Percentiles rank a stretch among this genome's conserved stretches.
These are phyloP conservation scores for Anoplopoma fimbria DNA, from an alignment of 2,113 vertebrate genomes.

Conservation along the genomic window DNA sequence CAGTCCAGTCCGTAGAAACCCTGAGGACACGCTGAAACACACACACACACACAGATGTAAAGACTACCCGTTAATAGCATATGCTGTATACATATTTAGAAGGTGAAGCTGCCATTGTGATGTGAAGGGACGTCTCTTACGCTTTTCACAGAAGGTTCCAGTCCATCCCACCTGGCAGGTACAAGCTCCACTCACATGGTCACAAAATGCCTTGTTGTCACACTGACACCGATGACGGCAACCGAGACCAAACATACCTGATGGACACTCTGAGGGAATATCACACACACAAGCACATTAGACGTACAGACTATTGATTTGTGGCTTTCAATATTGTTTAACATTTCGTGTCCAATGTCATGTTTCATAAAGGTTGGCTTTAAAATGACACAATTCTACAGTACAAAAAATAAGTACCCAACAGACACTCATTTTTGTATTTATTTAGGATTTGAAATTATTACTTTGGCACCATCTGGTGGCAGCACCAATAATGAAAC, in stretches of 20 bases:
- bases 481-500: neutral
- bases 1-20: conserved; percentile 94
- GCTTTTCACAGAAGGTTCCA: conserved; percentile 91
- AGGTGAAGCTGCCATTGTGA: neutral
- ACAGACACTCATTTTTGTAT: neutral
- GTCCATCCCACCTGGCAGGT: conserved; percentile 91
- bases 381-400: neutral
- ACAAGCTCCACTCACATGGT: conserved; percentile 93
- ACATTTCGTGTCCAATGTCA: neutral
- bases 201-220: conserved; percentile 88
- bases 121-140: conserved; percentile 78
- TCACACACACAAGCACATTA: conserved; percentile 29
- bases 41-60: conserved; percentile 19
- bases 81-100: neutral
- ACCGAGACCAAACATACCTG: conserved; percentile 86
- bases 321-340: neutral
- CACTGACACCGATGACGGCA: conserved; percentile 90
- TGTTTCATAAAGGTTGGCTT: neutral
- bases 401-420: neutral
- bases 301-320: neutral
- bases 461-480: conserved; percentile 19
- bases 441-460: neutral
- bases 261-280: conserved; percentile 85
- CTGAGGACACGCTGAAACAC: conserved; percentile 88
- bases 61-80: neutral